Conservation (phyloP, 2,888 invertebrate species). For the Phengaris alcon region DNA sequence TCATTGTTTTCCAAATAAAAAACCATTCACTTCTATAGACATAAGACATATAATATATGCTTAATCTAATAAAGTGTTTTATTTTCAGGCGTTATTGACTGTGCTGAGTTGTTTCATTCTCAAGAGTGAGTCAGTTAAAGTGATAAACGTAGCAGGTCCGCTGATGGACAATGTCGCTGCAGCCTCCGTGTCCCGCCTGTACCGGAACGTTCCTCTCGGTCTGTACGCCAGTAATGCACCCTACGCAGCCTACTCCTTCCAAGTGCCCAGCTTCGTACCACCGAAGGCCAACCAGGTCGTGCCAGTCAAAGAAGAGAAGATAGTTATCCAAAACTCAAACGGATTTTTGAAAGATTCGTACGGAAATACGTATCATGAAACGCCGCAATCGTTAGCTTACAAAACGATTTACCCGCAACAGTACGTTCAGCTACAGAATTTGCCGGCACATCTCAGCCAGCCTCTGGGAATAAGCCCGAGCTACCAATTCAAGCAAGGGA, state of each 20-base stretch:
- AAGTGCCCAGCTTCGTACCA: slow-evolving; percentile 52
- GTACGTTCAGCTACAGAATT: slow-evolving; percentile 62
- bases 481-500: slow-evolving; percentile 52
- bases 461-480: slow-evolving; percentile 57
- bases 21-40: too few relatives aligned
- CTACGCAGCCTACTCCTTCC: slow-evolving; percentile 62
- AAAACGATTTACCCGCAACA: slow-evolving; percentile 63
- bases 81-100: slow-evolving; percentile 57
- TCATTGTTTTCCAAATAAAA: neutral
- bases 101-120: slow-evolving; percentile 56
- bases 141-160: slow-evolving; percentile 47
- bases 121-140: slow-evolving; percentile 46
- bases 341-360: slow-evolving; percentile 67
- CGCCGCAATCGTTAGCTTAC: slow-evolving; percentile 57
- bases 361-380: slow-evolving; percentile 61
- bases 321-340: slow-evolving; percentile 51
- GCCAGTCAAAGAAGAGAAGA: slow-evolving; percentile 55
- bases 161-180: slow-evolving; percentile 56
- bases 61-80: slow-evolving; percentile 29
- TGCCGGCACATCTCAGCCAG: slow-evolving; percentile 66
- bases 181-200: slow-evolving; percentile 59
- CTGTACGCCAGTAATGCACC: slow-evolving; percentile 66
- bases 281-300: slow-evolving; percentile 52
- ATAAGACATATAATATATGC: too few relatives aligned
- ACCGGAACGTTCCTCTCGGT: slow-evolving; percentile 55